Conservation (phyloP, 2,113 vertebrate species). For the Oxyruncus cristatus region DNA sequence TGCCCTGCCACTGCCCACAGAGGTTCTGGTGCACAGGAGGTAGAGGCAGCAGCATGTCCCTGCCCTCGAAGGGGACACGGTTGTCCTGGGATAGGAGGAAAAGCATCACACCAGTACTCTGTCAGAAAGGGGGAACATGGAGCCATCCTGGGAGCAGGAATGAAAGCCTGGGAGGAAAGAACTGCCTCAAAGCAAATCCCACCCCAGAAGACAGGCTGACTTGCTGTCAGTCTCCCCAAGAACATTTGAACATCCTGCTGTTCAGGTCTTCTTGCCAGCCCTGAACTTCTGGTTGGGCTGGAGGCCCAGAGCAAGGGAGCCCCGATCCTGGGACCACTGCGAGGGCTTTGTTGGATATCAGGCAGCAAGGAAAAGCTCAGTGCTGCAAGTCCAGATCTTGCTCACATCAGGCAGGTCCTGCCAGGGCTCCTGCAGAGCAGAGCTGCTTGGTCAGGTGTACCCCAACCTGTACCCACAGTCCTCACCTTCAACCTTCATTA, state of each 20-base stretch:
- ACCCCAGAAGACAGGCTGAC: neutral
- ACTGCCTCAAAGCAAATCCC: neutral
- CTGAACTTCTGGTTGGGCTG: neutral
- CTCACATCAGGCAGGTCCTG: neutral
- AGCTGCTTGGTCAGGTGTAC: neutral
- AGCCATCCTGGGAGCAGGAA: neutral
- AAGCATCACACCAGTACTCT: neutral
- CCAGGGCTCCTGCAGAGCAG: neutral
- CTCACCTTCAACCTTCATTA: conserved; percentile 99
- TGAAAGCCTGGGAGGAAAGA: neutral
- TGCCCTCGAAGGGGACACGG: neutral
- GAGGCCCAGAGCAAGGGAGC: neutral
- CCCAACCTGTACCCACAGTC: neutral
- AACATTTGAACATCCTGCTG: neutral
- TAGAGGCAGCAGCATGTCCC: fast-evolving
- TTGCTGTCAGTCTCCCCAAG: neutral
- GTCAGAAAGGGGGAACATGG: fast-evolving
- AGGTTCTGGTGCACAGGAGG: neutral
- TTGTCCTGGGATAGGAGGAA: neutral
- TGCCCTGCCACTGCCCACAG: neutral
- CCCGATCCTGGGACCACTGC: neutral
- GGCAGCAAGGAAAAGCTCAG: neutral
- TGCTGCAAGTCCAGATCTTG: neutral
- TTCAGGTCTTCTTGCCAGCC: neutral
- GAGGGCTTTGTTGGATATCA: fast-evolving